Percentiles rank a stretch among this genome's conserved stretches.
Conservation (phyloP, 2,113 vertebrate genomes). For the Sphyrna mokarran region DNA sequence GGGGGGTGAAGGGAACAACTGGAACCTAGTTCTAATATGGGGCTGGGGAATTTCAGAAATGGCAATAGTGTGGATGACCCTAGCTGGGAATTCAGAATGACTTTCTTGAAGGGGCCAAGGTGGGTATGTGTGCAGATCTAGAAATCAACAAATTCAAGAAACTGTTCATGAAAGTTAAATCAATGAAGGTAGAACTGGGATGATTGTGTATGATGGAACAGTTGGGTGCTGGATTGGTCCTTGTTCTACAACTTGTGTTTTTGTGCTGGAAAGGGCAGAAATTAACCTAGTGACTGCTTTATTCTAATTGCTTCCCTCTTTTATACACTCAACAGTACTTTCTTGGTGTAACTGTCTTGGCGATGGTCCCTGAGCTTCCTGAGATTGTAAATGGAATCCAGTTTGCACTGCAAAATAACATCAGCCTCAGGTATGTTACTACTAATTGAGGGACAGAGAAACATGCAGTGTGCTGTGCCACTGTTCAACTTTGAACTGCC, state of each 20-base stretch:
- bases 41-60: neutral
- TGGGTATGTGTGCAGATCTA: neutral
- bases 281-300: neutral
- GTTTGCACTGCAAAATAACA: slow-evolving; percentile 81
- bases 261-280: neutral
- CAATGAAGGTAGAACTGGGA: neutral
- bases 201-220: neutral
- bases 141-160: neutral
- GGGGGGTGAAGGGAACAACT: neutral
- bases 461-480: too few species aligned
- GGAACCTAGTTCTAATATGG: neutral
- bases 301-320: neutral
- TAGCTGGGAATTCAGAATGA: neutral
- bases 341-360: slow-evolving; percentile 73
- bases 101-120: neutral
- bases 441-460: too few species aligned
- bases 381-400: slow-evolving; percentile 83
- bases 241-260: neutral
- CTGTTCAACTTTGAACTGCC: neutral
- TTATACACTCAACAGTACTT: slow-evolving; percentile 63
- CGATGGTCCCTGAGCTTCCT: slow-evolving; percentile 78
- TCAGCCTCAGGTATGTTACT: slow-evolving; percentile 70
- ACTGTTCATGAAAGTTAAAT: neutral
- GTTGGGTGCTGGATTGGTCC: neutral
- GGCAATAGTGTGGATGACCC: neutral